Conservation (phyloP, 2,888 invertebrate species). For the Zootermopsis nevadensis region DNA sequence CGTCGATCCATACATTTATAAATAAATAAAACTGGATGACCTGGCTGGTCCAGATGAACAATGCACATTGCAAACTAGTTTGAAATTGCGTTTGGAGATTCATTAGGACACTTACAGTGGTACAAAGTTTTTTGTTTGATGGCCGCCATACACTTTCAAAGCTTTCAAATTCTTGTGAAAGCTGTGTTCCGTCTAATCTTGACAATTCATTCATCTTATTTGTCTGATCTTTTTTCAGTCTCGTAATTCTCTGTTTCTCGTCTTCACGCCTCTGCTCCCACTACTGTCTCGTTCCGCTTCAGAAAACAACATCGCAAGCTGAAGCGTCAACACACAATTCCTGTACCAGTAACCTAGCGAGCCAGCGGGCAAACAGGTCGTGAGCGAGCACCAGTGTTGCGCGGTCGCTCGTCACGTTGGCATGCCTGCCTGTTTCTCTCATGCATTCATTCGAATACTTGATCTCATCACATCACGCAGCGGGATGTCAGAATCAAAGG, state of each 20-base stretch:
- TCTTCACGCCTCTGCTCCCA: constrained; percentile 26
- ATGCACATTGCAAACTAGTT: too few relatives aligned
- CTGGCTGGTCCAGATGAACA: too few relatives aligned
- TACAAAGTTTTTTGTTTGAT: too few relatives aligned
- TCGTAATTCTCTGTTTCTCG: background rate
- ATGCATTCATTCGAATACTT: too few relatives aligned
- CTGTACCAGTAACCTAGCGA: constrained; percentile 27
- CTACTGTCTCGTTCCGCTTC: constrained; percentile 25
- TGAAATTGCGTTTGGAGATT: too few relatives aligned
- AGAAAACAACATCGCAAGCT: background rate
- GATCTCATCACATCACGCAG: background rate
- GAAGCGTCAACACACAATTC: background rate
- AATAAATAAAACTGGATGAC: too few relatives aligned
- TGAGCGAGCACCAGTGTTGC: background rate
- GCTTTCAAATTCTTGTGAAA: background rate
- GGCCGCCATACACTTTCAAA: too few relatives aligned
- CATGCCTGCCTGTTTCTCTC: background rate
- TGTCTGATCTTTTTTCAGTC: background rate
- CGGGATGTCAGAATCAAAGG: too few relatives aligned
- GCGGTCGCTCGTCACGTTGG: background rate
- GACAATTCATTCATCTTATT: background rate
- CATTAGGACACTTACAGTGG: too few relatives aligned
- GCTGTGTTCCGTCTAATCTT: background rate
- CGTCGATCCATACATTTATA: too few relatives aligned
- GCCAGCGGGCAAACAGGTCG: background rate